Evolutionary conservation across 2,797 vertebrate species (phyloP).

Genomic region (Acrocephalus scirpaceus): DNA sequence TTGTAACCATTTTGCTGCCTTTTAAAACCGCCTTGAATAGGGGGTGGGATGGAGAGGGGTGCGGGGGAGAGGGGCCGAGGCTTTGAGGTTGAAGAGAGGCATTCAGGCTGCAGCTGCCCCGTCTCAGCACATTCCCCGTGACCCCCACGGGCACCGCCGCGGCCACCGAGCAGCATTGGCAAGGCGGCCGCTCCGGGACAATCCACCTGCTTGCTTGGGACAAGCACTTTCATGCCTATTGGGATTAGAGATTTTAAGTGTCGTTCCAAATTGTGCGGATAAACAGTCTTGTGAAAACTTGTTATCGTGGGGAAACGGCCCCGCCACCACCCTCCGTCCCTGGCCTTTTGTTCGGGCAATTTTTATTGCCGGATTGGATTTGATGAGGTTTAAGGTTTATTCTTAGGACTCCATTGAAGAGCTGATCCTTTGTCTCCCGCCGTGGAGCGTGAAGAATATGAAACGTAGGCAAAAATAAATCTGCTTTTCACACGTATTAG

Average conservation of each 20-base stretch:
- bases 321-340: slow-evolving; percentile 69
- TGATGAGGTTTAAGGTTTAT: slow-evolving; percentile 76
- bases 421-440: slow-evolving; percentile 71
- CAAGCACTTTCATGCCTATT: slow-evolving; percentile 82
- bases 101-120: slow-evolving; percentile 79
- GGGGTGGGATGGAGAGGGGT: slow-evolving; percentile 43
- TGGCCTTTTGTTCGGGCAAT: slow-evolving; percentile 67
- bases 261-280: slow-evolving; percentile 70
- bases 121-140: slow-evolving; percentile 61
- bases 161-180: slow-evolving; percentile 63
- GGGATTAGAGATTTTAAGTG: slow-evolving; percentile 80
- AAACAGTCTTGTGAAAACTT: slow-evolving; percentile 87
- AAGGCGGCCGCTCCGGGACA: slow-evolving; percentile 63
- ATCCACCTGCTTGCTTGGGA: slow-evolving; percentile 76
- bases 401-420: slow-evolving; percentile 72
- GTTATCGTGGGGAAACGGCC: slow-evolving; percentile 86
- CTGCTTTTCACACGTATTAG: slow-evolving; percentile 63
- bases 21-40: slow-evolving; percentile 66
- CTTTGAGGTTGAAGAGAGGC: slow-evolving; percentile 63
- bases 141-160: slow-evolving; percentile 59
- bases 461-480: slow-evolving; percentile 56
- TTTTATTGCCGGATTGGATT: slow-evolving; percentile 78
- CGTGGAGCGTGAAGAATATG: slow-evolving; percentile 60
- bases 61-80: not conserved
- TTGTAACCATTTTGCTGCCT: slow-evolving; percentile 73